phyloP scores from a whole-genome alignment of 2,888 invertebrate species.

The Glaucopsyche alexis region DNA sequence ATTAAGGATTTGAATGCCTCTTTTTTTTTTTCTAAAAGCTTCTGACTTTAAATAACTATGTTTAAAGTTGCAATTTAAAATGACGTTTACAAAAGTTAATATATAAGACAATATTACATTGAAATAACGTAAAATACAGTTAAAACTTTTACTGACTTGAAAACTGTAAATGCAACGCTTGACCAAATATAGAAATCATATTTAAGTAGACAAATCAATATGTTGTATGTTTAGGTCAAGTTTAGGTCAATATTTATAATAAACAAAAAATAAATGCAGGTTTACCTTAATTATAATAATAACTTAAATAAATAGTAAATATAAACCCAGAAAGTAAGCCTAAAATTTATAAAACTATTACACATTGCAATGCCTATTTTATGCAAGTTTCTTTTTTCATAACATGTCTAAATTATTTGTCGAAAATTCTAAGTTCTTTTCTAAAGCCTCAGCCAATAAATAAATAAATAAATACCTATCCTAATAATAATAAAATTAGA shows the following conservation, averaged over 20 bases:
- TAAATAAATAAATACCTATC: neutral
- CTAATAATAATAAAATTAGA: neutral
- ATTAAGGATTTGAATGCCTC: neutral
- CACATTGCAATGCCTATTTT: neutral
- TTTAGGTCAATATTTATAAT: neutral
- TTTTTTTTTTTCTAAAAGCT: neutral
- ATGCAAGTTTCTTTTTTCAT: neutral
- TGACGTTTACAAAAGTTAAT: neutral
- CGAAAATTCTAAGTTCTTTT: neutral
- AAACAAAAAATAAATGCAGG: constrained; percentile 5
- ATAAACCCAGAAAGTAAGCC: neutral
- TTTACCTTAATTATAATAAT: constrained; percentile 2
- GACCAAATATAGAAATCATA: neutral
- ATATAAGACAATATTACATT: neutral
- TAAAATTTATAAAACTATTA: neutral
- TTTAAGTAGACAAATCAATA: neutral
- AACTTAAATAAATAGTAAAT: neutral
- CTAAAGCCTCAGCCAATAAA: neutral
- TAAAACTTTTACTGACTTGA: constrained; percentile 2
- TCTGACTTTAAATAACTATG: neutral
- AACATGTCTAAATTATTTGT: neutral
- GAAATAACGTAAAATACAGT: neutral
- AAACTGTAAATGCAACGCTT: neutral
- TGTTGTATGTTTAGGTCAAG: neutral
- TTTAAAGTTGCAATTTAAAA: neutral